Base-by-base conservation (phyloP, 2,797 vertebrate species). In the Xiphophorus birchmanni region DNA sequence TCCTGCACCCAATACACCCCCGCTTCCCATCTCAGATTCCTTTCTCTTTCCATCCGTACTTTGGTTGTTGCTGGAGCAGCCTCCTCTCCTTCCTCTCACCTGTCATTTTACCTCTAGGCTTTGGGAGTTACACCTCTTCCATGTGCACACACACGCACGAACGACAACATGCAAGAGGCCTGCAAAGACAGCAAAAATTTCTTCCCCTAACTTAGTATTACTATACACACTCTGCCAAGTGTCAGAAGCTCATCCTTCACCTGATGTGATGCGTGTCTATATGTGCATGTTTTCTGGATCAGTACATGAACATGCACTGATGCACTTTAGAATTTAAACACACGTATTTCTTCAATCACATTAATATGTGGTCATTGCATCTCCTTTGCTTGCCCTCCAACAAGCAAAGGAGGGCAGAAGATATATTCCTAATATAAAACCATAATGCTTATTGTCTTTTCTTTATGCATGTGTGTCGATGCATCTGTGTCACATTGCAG, bases 91-190 rank as follows among this genome's bases (percentile, higher is more conserved):
- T 96, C 89, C 87, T 89, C 89, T 87, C 95, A 90, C 94, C 95
- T 97, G 96, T 97, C 97, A 97, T 93, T 92, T 96, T 90, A 90
- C 90, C 90, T 83, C 84, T 88, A 90, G 92, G 93, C 91, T 88
- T 79, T 94, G 93, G 94, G 95, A 94, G 96, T 95, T 88, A 92
- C 93, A 96, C 93, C 93, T 93, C 92, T 91, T 96, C 88, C 90
- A 76, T 74, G 74, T 60, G 58, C 52, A 47, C 71, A 73, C 71
- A 82, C 74, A 80, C 77, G 63, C 77, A 79, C 83, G 80, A 47
- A 79, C 82, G 52, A 77, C 83, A 87, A 81, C 82, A 90, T 77
- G 48, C 76, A 86, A 63, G 60, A 78, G 44, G 83, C 72, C 76
- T 84, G 87, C 84, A 86, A 58, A 85, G 72, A 85, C 76, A 87